Evolutionary conservation across 2,888 invertebrate species (phyloP).

Genomic region (Sinelater perroti): DNA sequence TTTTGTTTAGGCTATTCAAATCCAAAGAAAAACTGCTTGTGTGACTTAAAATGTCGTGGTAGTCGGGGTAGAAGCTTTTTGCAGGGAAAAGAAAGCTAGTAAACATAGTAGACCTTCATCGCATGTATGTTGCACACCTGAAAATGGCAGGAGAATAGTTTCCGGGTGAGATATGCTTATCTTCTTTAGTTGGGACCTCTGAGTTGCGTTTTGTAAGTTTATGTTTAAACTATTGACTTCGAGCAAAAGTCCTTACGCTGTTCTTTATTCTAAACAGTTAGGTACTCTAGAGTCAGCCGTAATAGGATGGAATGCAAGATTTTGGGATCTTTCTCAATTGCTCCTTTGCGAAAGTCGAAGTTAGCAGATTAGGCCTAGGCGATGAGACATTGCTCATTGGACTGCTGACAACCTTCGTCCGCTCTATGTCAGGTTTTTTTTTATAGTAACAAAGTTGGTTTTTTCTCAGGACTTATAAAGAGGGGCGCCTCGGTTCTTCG

Average conservation of each 20-base stretch:
- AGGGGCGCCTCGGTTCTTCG: constrained; percentile 65
- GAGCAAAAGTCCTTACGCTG: constrained; percentile 50
- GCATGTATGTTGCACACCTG: constrained; percentile 16
- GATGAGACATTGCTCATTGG: constrained; percentile 89
- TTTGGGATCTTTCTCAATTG: constrained; percentile 90
- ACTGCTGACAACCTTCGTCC: constrained; percentile 93
- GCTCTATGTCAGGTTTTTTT: constrained; percentile 69
- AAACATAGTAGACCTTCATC: constrained; percentile 64
- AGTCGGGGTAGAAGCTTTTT: constrained; percentile 88
- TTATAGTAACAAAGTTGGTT: constrained; percentile 57
- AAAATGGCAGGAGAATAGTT: constrained; percentile 78
- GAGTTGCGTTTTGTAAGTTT: constrained; percentile 25
- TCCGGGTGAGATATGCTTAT: constrained; percentile 70
- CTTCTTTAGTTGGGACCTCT: constrained; percentile 83
- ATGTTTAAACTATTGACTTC: constrained; percentile 34
- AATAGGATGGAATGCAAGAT: constrained; percentile 92
- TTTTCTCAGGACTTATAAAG: constrained; percentile 58
- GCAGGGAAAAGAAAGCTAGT: constrained; percentile 67
- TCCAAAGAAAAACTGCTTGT: constrained; percentile 92
- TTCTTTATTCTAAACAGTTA: constrained; percentile 58
- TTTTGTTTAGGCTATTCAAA: constrained; percentile 71
- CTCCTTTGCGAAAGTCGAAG: constrained; percentile 92
- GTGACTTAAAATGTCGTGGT: constrained; percentile 80
- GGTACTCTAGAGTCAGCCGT: constrained; percentile 85
- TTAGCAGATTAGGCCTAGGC: constrained; percentile 93